phyloP scores from a whole-genome alignment of 1,140 invertebrate species.

The Musca domestica region DNA sequence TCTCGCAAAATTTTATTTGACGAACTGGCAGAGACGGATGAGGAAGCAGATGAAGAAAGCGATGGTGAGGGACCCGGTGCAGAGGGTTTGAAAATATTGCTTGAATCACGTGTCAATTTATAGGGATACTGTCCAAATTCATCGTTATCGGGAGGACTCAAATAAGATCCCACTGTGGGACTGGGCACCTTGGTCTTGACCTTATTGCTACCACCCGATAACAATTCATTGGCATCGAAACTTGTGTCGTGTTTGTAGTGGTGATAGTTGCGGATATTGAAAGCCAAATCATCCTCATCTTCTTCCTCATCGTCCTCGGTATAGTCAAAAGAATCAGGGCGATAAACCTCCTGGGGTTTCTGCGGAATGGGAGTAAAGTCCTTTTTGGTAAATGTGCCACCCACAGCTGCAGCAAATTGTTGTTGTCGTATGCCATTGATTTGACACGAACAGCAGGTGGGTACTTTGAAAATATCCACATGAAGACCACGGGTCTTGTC shows the following conservation, averaged over 20 bases:
- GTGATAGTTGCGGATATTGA: constrained; percentile 10
- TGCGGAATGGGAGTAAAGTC: constrained; percentile 35
- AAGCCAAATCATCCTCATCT: constrained; percentile 43
- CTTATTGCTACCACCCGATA: constrained; percentile 42
- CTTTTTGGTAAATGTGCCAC: constrained; percentile 29
- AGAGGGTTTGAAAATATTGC: too few species aligned
- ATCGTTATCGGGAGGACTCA: constrained; percentile 46
- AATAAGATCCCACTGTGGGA: constrained; percentile 43
- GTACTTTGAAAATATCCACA: constrained; percentile 85
- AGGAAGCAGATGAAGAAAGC: constrained; percentile 23
- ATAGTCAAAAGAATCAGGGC: constrained; percentile 7
- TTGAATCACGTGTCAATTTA: constrained; percentile 25
- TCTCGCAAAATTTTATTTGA: constrained; percentile 40
- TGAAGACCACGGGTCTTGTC: constrained; percentile 76
- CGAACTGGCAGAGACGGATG: neutral
- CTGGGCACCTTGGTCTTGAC: constrained; percentile 38
- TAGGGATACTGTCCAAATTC: constrained; percentile 30
- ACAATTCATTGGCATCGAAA: constrained; percentile 41
- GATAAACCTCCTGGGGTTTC: too few species aligned
- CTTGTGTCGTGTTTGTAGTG: constrained; percentile 18
- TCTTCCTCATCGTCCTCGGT: constrained; percentile 45
- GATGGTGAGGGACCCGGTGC: constrained; percentile 23
- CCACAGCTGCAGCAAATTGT: constrained; percentile 57
- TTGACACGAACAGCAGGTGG: constrained; percentile 81
- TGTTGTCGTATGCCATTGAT: constrained; percentile 72